Evolutionary conservation across 2,888 invertebrate genomes (phyloP), one percentile per base, ranked within the genome.

Genomic region (Lacanobia wlatinum): DNA sequence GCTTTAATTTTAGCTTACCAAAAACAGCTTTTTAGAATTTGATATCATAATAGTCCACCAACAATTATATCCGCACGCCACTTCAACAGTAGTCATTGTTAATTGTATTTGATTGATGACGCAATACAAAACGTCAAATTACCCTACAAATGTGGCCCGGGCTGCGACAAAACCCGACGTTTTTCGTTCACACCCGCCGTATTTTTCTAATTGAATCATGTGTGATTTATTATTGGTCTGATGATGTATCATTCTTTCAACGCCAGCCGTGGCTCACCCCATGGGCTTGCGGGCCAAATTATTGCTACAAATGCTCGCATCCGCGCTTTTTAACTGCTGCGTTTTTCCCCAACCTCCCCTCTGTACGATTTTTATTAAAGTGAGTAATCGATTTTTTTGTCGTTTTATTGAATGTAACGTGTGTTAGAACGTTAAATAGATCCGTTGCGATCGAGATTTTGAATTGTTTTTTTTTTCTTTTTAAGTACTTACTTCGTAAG

Each of bases 231-330:
- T 94, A 95, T 95, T 94, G 95, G 95, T 93, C 89, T 95, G 96
- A 96, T 96, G 96, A 96, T 96, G 96, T 94, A 96, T 96, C 95
- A 96, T 96, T 95, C 95, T 96, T 95, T 96, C 96, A 96, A 91
- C 93, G 91, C 90, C 96, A 96, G 93, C 95, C 95, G 95, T 84
- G 94, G 92, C 94, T 90, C 94, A 92, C 95, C 95, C 95, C 92
- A 92, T 89, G 89, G 90, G 92, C 91, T 94, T 94, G 94, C 87
- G 94, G 95, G 89, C 90, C 94, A 89, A 93, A 95, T 96, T 95
- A 95, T 95, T 94, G 94, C 94, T 93, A 93, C 95, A 94, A 96
- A 95, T 95, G 94, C 93, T 94, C 94, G 91, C 92, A 92, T 93
- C 91, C 94, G 92, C 90, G 92, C 90, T 92, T 93, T 94, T 94